These are phyloP conservation scores for Hirtodrosophila trivittata DNA, from an alignment of 2,888 invertebrate genomes.

Conservation along the genomic window DNA sequence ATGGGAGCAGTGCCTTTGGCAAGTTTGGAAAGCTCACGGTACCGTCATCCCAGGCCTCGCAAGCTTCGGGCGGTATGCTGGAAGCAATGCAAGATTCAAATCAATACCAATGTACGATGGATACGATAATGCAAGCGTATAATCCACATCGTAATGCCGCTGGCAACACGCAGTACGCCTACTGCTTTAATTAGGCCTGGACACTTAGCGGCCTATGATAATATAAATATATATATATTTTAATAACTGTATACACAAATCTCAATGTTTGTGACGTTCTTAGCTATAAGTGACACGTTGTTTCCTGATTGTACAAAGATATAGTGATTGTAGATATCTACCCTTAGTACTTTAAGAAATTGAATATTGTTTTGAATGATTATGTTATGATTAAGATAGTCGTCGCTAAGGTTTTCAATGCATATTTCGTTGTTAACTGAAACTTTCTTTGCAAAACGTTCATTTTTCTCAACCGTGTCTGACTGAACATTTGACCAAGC, in stretches of 20 bases:
- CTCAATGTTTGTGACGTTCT: constrained; percentile 36
- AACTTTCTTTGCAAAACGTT: constrained; percentile 53
- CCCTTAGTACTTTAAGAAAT: constrained; percentile 36
- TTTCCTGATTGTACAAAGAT: constrained; percentile 76
- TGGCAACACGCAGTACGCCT: constrained; percentile 70
- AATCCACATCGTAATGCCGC: constrained; percentile 74
- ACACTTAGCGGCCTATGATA: too few relatives aligned
- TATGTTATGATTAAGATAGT: constrained; percentile 21
- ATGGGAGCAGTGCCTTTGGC: constrained; percentile 49
- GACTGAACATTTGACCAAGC: constrained; percentile 59
- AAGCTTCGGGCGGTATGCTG: constrained; percentile 18
- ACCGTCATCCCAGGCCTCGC: constrained; percentile 32
- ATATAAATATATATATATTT: neutral
- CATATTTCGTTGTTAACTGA: constrained; percentile 16
- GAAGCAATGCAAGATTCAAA: constrained; percentile 55
- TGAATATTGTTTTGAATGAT: constrained; percentile 41
- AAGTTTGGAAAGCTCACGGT: constrained; percentile 59
- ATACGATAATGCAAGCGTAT: constrained; percentile 81
- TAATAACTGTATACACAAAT: constrained; percentile 28
- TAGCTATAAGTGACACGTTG: constrained; percentile 44
- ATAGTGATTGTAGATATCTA: constrained; percentile 63
- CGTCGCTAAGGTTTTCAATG: constrained; percentile 29
- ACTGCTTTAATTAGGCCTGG: constrained; percentile 66
- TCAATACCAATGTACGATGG: constrained; percentile 78
- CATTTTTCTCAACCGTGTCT: constrained; percentile 44